Evolutionary conservation across 2,797 vertebrate species (phyloP).

Genomic region (Megaceryle alcyon): DNA sequence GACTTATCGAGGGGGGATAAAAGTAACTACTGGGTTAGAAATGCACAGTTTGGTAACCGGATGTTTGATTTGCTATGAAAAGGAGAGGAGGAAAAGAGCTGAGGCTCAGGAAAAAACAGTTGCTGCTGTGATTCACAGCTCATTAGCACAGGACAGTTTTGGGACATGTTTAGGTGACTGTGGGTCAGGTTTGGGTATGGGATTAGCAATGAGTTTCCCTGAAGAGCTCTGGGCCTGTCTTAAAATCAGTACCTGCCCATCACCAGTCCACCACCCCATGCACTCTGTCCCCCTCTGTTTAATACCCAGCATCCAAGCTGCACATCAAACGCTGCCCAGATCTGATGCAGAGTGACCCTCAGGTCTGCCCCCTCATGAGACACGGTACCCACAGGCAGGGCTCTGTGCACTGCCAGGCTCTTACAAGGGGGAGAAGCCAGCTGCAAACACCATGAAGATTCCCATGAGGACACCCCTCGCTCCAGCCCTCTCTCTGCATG

Average conservation of each 20-base stretch:
- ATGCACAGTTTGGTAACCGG: not conserved
- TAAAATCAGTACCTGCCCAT: not conserved
- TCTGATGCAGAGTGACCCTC: not conserved
- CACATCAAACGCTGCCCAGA: accelerated
- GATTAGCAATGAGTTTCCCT: not conserved
- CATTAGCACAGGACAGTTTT: not conserved
- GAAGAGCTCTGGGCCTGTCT: not conserved
- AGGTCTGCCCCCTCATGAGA: not conserved
- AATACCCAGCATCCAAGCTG: not conserved
- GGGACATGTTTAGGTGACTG: no score
- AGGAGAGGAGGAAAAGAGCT: not conserved
- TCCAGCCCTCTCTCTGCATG: not conserved
- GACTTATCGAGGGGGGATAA: not conserved
- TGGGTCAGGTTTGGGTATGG: not conserved
- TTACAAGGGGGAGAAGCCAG: not conserved
- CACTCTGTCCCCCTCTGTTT: not conserved
- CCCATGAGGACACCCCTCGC: not conserved
- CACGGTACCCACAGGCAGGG: no score
- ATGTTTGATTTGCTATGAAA: not conserved
- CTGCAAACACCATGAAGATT: not conserved
- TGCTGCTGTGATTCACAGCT: not conserved
- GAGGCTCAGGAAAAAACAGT: not conserved
- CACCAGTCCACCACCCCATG: not conserved
- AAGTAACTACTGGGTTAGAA: not conserved
- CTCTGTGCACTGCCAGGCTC: not conserved